Evolutionary conservation across 64 coral and sea anemone genomes (phyloP).

Genomic region (Catalaphyllia jardinei): DNA sequence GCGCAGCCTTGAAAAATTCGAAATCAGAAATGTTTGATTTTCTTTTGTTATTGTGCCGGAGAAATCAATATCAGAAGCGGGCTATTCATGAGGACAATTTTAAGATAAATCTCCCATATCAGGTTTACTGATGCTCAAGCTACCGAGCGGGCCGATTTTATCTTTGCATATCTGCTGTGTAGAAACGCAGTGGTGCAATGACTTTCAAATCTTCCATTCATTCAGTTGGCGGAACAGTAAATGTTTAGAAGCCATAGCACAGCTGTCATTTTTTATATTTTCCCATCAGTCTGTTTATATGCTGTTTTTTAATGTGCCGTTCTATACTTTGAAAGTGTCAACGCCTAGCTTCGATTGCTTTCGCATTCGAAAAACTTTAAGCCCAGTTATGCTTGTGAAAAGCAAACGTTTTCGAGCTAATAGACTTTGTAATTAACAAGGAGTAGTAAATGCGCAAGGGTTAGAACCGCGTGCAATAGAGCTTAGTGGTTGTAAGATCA

Average conservation of each 20-base stretch:
- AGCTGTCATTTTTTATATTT: slow-evolving; percentile 5
- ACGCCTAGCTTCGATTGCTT: not conserved
- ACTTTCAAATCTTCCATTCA: slow-evolving; percentile 22
- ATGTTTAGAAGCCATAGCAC: not conserved
- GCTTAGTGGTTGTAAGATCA: not conserved
- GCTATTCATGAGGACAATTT: not conserved
- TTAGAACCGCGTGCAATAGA: not conserved
- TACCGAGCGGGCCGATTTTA: not conserved
- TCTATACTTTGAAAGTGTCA: not conserved
- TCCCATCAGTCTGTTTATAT: not conserved
- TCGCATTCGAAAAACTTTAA: not conserved
- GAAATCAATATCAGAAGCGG: not conserved
- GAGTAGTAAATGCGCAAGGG: not conserved
- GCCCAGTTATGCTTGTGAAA: not conserved
- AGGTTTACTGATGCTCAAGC: not conserved
- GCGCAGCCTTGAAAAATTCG: not conserved
- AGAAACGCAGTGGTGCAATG: not conserved
- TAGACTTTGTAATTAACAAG: not conserved
- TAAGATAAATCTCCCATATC: not conserved
- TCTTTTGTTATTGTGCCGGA: not conserved
- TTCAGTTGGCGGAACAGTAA: not conserved
- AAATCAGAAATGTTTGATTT: not conserved
- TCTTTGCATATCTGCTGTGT: not conserved
- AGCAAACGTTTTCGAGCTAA: not conserved
- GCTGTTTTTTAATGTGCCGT: not conserved